Evolutionary conservation across 2,888 invertebrate species (phyloP).

Genomic region (Athalia rosae): DNA sequence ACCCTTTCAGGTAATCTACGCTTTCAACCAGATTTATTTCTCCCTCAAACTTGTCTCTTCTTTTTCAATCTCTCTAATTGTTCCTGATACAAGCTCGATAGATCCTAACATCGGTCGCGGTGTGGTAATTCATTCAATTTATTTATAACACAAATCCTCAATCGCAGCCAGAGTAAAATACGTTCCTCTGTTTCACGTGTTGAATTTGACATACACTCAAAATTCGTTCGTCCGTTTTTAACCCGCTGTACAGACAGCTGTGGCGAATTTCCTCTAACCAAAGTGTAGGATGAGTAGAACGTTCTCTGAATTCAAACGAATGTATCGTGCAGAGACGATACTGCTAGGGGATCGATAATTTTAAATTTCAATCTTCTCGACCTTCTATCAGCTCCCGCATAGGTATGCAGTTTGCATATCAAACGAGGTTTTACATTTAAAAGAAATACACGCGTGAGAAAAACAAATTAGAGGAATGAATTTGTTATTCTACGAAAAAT

Average conservation of each 20-base stretch:
- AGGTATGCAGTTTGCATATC: background rate
- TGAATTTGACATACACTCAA: too few relatives aligned
- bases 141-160: too few relatives aligned
- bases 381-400: too few relatives aligned
- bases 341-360: slow-evolving; percentile 12
- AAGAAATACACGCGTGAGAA: too few relatives aligned
- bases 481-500: background rate
- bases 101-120: background rate
- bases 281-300: slow-evolving; percentile 7
- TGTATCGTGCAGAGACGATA: background rate
- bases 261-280: background rate
- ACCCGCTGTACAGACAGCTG: background rate
- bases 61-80: slow-evolving; percentile 31
- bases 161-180: too few relatives aligned
- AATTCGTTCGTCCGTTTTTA: background rate
- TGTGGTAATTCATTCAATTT: too few relatives aligned
- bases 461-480: too few relatives aligned
- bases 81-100: slow-evolving; percentile 24
- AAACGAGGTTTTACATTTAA: background rate
- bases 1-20: background rate
- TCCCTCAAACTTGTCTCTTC: background rate
- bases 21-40: slow-evolving; percentile 12
- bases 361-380: slow-evolving; percentile 13
- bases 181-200: too few relatives aligned
- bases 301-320: background rate